Base-by-base conservation (phyloP, 2,113 vertebrate species). In the Ammodytes dubius region DNA sequence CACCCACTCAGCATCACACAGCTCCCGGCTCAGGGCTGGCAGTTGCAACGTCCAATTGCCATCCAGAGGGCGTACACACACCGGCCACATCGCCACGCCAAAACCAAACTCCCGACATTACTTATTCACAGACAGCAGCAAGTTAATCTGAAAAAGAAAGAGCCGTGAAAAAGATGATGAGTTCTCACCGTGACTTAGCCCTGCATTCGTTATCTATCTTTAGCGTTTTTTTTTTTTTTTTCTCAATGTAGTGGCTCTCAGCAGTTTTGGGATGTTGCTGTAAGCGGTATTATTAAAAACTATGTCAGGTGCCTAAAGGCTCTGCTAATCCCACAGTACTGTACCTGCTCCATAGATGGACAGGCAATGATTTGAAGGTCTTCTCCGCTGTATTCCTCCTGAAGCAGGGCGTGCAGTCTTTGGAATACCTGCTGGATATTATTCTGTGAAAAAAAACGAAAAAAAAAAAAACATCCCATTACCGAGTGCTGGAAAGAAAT, bases 391-490 rank as follows among this genome's bases (percentile, higher is more conserved):
- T 98, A 99, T 83, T 99, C 98, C 87, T 99, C 98, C 91, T 97
- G 97, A 81, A 99, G 93, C 82, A 98, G 87, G 65, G 94, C 79
- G 8, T 98, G 97, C 60, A 99, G 94, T 90, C 96, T 97, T 94
- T 97, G 97, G 94, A 99, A 99, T 77, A 96, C 94, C 89, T 99
- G 97, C 94, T 99, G 98, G 92, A 99, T 96, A 85, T 99, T 99
- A 93, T 96, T 99, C 98, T 99, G 90, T 77, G 67, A 67, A 56
- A 79, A 73, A 70, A 85, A 80, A 68, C 39, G n/a, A n/a, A 27
- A 27, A 27, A 27, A 27, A 27, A 27, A 27, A 27, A 27, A 27
- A 27, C 73, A 91, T 83, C 60, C 60, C 75, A 64, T 88, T 87
- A 87, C 78, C 46, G 80, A 79, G 66, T 64, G 89, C 91, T 88